These are phyloP conservation scores for Autographa pulchrina DNA, from an alignment of 2,888 invertebrate species.

Conservation along the genomic window DNA sequence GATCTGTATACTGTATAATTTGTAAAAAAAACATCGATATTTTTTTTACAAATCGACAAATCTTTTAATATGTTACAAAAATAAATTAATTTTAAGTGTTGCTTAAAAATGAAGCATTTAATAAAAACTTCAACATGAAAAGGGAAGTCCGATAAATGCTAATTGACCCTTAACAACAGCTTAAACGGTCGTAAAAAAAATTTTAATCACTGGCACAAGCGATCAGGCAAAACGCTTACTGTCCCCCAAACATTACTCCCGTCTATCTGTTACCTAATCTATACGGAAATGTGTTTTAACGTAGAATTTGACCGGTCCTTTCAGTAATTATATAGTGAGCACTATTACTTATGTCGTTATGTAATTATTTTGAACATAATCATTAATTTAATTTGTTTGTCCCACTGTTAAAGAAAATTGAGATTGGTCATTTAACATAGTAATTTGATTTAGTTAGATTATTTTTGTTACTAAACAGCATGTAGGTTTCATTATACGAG, in stretches of 20 bases:
- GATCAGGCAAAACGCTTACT: slow-evolving; percentile 69
- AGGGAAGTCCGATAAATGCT: slow-evolving; percentile 76
- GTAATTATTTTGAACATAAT: slow-evolving; percentile 17
- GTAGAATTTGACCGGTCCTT: slow-evolving; percentile 33
- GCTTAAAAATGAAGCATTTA: slow-evolving; percentile 52
- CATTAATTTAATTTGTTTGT: slow-evolving; percentile 14
- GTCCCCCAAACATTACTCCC: slow-evolving; percentile 51
- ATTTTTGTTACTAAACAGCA: neutral
- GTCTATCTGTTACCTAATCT: slow-evolving; percentile 44
- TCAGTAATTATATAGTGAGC: slow-evolving; percentile 22
- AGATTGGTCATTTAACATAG: neutral
- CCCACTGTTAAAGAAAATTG: neutral
- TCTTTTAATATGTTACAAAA: slow-evolving; percentile 20
- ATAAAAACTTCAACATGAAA: slow-evolving; percentile 66
- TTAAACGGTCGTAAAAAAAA: slow-evolving; percentile 73
- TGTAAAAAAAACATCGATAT: too few relatives aligned
- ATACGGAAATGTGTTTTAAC: slow-evolving; percentile 35
- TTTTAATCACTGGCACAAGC: slow-evolving; percentile 66
- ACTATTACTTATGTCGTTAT: slow-evolving; percentile 16
- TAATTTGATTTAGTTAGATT: neutral
- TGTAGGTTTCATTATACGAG: neutral
- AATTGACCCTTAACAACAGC: slow-evolving; percentile 77
- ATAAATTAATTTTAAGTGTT: slow-evolving; percentile 30
- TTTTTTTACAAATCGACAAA: too few relatives aligned
- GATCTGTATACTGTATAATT: too few relatives aligned